Percentiles rank a stretch among this genome's conserved stretches.
These are phyloP conservation scores for Escarpia spicata DNA, from an alignment of 2,888 invertebrate genomes.

Conservation along the genomic window DNA sequence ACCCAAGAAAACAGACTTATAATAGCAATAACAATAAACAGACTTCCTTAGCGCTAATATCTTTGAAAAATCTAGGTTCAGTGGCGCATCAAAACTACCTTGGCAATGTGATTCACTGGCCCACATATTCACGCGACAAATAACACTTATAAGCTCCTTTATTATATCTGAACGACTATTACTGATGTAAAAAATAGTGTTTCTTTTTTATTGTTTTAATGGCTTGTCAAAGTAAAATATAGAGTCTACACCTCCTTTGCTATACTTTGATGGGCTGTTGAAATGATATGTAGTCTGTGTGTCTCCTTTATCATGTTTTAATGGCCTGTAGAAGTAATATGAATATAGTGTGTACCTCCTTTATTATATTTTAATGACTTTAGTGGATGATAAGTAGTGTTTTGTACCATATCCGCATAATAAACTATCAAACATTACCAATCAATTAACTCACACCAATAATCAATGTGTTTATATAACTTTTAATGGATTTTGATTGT, in stretches of 20 bases:
- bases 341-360: not conserved
- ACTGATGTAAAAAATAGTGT: not conserved
- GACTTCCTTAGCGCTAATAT: too few species aligned
- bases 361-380: not conserved
- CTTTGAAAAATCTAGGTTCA: too few species aligned
- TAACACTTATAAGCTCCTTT: not conserved
- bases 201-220: not conserved
- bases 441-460: not conserved
- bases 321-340: too few species aligned
- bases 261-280: too few species aligned
- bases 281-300: too few species aligned
- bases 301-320: too few species aligned
- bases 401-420: not conserved
- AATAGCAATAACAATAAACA: too few species aligned
- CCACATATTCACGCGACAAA: not conserved
- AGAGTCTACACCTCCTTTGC: too few species aligned
- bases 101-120: not conserved
- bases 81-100: not conserved
- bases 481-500: not conserved
- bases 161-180: not conserved
- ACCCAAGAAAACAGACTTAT: not conserved
- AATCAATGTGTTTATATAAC: not conserved
- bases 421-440: not conserved
- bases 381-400: not conserved
- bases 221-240: too few species aligned